Evolutionary conservation across 2,888 invertebrate species (phyloP).

Genomic region (Drosophila robusta): DNA sequence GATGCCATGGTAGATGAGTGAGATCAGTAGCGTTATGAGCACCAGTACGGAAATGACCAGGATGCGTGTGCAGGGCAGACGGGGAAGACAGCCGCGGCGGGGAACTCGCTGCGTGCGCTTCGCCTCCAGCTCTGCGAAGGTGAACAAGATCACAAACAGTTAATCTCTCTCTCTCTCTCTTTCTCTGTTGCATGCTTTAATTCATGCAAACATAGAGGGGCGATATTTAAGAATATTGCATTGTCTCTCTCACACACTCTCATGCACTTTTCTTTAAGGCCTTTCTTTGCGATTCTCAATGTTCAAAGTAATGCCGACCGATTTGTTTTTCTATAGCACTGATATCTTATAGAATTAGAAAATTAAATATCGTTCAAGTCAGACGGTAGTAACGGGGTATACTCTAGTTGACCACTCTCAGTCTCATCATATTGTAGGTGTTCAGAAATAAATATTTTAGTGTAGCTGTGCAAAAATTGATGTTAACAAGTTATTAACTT

Average conservation of each 20-base stretch:
- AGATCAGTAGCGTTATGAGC: slow-evolving; percentile 66
- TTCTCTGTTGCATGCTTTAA: too few species aligned
- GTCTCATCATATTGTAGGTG: slow-evolving; percentile 24
- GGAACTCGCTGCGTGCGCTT: slow-evolving; percentile 43
- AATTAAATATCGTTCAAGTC: too few species aligned
- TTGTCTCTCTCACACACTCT: too few species aligned
- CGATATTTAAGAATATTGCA: too few species aligned
- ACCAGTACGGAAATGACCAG: slow-evolving; percentile 64
- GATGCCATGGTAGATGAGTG: slow-evolving; percentile 78
- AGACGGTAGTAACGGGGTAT: slow-evolving; percentile 19
- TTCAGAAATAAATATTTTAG: slow-evolving; percentile 17
- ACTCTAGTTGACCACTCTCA: neutral
- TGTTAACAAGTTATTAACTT: slow-evolving; percentile 55
- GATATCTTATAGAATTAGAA: too few species aligned
- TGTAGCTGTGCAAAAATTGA: slow-evolving; percentile 35
- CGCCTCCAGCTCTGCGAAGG: slow-evolving; percentile 63
- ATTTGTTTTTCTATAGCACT: too few species aligned
- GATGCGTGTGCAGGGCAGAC: slow-evolving; percentile 53
- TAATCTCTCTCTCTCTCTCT: too few species aligned
- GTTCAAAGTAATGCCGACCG: too few species aligned
- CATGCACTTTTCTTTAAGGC: too few species aligned
- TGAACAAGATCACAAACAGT: neutral
- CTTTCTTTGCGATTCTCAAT: neutral
- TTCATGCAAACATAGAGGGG: too few species aligned
- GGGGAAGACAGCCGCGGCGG: slow-evolving; percentile 55